A percentile compares a stretch with the other conserved stretches of the same genome.
Conservation (phyloP, 1,140 invertebrate genomes). For the Drosophila kepulauana region DNA sequence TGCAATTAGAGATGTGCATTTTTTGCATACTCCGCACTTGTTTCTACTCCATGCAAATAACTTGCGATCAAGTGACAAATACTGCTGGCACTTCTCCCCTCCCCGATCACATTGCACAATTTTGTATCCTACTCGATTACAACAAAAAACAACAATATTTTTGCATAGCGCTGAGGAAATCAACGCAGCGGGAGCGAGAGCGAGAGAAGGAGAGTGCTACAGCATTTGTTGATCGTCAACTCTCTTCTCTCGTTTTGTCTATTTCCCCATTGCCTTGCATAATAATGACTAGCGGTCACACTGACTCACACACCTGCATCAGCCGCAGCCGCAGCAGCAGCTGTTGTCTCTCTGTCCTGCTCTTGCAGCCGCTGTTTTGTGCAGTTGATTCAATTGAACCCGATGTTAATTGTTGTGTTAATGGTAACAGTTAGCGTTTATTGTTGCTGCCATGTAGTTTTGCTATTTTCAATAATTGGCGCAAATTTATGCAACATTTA, state of each 20-base stretch:
- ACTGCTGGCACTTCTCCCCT: background rate
- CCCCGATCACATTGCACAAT: no score
- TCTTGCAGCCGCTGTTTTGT: constrained; percentile 13
- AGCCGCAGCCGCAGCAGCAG: background rate
- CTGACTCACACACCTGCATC: constrained; percentile 44
- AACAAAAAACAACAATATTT: background rate
- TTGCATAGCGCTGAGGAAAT: constrained; percentile 7
- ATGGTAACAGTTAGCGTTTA: constrained; percentile 21
- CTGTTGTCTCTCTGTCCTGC: constrained; percentile 3
- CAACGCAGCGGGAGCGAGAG: background rate
- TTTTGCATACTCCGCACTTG: background rate
- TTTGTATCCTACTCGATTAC: background rate
- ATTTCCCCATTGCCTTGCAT: constrained; percentile 37
- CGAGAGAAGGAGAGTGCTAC: no score
- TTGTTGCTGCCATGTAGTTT: constrained; percentile 8
- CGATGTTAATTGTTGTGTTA: constrained; percentile 67
- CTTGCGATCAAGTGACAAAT: background rate
- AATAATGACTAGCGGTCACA: constrained; percentile 46
- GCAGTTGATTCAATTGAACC: constrained; percentile 66
- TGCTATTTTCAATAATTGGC: constrained; percentile 61
- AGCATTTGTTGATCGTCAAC: constrained; percentile 15
- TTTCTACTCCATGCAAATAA: background rate
- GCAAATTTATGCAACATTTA: constrained; percentile 64
- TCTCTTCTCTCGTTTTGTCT: constrained; percentile 8
- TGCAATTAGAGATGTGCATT: background rate